These are phyloP conservation scores for Pygmarrhopalites habei DNA, from an alignment of 1,140 invertebrate genomes.

Conservation along the genomic window DNA sequence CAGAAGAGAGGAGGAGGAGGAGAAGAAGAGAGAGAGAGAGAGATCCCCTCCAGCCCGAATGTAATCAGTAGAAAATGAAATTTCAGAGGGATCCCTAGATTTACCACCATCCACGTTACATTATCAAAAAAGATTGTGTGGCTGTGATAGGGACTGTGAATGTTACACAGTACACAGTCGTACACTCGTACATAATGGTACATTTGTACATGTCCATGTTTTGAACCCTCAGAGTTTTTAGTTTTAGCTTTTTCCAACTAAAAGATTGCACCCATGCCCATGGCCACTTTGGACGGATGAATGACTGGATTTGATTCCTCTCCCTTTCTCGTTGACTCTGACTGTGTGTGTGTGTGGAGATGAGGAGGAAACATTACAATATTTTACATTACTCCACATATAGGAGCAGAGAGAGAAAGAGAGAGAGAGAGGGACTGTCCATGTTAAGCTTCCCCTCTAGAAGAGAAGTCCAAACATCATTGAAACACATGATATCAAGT, in stretches of 20 bases:
- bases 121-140: slow-evolving; percentile 13
- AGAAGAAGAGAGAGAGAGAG: slow-evolving; percentile 8
- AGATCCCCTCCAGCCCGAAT: slow-evolving; percentile 36
- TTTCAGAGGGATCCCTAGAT: slow-evolving; percentile 33
- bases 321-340: neutral
- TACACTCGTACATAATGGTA: too few relatives aligned
- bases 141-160: neutral
- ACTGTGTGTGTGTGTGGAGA: neutral
- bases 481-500: too few relatives aligned
- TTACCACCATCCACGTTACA: slow-evolving; percentile 30
- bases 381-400: slow-evolving; percentile 20
- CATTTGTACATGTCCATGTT: too few relatives aligned
- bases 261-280: slow-evolving; percentile 23
- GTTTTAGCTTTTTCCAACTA: neutral
- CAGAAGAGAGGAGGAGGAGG: too few relatives aligned
- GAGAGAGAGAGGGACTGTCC: too few relatives aligned
- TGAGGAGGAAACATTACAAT: slow-evolving; percentile 25
- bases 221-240: neutral
- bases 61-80: slow-evolving; percentile 39
- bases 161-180: neutral
- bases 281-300: slow-evolving; percentile 30
- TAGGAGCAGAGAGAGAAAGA: too few relatives aligned
- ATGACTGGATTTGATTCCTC: slow-evolving; percentile 12
- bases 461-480: too few relatives aligned
- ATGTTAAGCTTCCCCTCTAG: neutral